Evolutionary conservation across 2,888 invertebrate species (phyloP).

Genomic region (Hoplodrina blanda): DNA sequence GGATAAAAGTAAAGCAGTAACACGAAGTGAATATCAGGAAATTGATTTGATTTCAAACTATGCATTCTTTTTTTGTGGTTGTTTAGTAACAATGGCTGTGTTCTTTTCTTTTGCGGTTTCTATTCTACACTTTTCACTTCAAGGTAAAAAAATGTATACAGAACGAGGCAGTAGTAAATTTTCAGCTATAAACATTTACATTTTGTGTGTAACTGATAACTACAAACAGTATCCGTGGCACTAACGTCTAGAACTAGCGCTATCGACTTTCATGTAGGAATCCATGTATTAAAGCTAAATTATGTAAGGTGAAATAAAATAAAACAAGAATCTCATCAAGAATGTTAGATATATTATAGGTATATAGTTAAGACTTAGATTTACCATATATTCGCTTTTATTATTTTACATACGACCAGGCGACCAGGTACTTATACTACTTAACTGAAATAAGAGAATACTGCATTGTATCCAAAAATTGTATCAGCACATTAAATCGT

Average conservation of each 20-base stretch:
- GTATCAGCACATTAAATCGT: background rate
- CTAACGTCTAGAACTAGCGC: background rate
- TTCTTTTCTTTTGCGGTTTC: constrained; percentile 65
- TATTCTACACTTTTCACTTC: constrained; percentile 65
- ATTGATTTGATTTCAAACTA: constrained; percentile 57
- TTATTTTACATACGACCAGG: no score
- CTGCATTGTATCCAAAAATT: background rate
- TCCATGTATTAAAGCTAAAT: no score
- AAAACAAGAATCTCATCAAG: background rate
- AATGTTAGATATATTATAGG: background rate
- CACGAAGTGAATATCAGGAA: constrained; percentile 55
- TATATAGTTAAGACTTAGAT: no score
- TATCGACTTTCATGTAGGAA: background rate
- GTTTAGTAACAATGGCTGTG: constrained; percentile 73
- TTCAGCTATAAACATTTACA: constrained; percentile 13
- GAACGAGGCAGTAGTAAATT: constrained; percentile 22
- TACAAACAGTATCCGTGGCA: background rate
- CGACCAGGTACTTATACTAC: background rate
- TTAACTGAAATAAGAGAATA: background rate
- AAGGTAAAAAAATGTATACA: constrained; percentile 27
- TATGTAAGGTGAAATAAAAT: background rate
- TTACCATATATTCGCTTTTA: no score
- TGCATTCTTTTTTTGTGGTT: constrained; percentile 65
- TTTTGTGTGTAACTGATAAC: background rate
- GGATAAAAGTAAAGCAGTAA: constrained; percentile 21